These are phyloP conservation scores for Trichonephila clavata DNA, from an alignment of 1,140 invertebrate genomes.

Conservation along the genomic window DNA sequence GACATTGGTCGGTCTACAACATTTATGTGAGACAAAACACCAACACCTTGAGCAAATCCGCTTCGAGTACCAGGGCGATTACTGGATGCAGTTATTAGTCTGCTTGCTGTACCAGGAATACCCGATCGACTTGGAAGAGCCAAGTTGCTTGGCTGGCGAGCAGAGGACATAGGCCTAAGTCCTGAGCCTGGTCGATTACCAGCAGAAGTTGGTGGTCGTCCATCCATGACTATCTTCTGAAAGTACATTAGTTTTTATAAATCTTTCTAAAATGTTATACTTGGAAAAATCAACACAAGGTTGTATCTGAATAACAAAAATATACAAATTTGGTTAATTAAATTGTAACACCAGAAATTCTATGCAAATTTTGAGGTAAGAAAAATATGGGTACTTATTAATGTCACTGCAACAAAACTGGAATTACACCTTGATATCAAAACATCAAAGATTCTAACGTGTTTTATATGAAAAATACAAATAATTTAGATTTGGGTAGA, in stretches of 20 bases:
- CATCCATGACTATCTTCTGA: constrained; percentile 67
- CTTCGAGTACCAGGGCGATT: constrained; percentile 76
- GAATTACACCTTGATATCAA: too few species aligned
- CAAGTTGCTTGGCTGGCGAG: constrained; percentile 38
- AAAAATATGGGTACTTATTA: neutral
- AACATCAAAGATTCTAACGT: too few species aligned
- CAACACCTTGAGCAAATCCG: constrained; percentile 75
- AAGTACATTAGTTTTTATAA: neutral
- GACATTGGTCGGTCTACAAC: constrained; percentile 89
- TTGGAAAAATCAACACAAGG: too few species aligned
- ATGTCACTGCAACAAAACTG: too few species aligned
- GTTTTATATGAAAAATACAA: too few species aligned
- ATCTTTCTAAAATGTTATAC: neutral
- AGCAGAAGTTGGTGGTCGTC: constrained; percentile 75
- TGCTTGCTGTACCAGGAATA: constrained; percentile 77
- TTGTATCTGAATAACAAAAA: neutral
- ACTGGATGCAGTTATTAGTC: constrained; percentile 77
- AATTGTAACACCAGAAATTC: neutral
- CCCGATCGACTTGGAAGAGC: constrained; percentile 55
- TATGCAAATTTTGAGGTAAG: neutral
- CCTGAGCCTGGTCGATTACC: constrained; percentile 71
- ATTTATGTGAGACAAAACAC: constrained; percentile 79
- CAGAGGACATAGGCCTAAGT: constrained; percentile 71
- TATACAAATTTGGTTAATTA: neutral
- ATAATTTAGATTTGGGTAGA: too few species aligned